phyloP scores from a whole-genome alignment of 2,797 vertebrate species.

The Lacerta agilis region DNA sequence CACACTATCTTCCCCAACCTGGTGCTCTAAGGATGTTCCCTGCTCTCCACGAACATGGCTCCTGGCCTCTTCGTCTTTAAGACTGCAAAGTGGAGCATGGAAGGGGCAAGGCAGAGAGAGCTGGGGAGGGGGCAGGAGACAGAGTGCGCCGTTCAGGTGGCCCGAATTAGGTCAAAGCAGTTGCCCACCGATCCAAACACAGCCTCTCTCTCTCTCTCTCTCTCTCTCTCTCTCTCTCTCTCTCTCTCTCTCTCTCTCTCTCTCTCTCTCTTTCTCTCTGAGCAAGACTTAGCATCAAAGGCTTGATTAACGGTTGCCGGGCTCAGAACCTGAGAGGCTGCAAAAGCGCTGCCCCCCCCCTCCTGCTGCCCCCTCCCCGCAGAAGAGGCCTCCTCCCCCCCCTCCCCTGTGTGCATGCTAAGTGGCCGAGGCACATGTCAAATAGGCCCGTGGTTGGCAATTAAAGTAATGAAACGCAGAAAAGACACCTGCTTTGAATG shows the following conservation, averaged over 20 bases:
- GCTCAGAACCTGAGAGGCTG: neutral
- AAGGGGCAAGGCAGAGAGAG: neutral
- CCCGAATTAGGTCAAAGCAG: neutral
- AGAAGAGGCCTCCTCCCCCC: conserved; percentile 2
- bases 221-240: too few species aligned
- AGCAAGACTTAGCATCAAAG: fast-evolving
- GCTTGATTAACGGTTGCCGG: neutral
- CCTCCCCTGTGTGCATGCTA: conserved; percentile 12
- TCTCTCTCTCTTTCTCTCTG: neutral
- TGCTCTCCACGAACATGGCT: neutral
- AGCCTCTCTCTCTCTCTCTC: neutral
- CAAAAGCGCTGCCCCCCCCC: neutral
- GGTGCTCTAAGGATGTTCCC: too few species aligned
- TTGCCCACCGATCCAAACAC: conserved; percentile 5
- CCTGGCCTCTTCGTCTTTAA: neutral
- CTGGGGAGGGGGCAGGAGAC: neutral
- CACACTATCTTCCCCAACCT: neutral
- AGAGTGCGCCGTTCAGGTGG: neutral
- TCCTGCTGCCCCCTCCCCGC: conserved; percentile 29
- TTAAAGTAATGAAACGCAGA: conserved; percentile 67
- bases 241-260: too few species aligned
- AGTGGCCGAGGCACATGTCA: conserved; percentile 22
- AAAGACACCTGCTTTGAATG: conserved; percentile 76
- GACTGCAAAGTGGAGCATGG: neutral
- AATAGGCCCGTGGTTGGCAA: conserved; percentile 34